Evolutionary conservation across 2,888 invertebrate species (phyloP), one percentile per base, ranked within the genome.

Genomic region (Ceramica pisi): DNA sequence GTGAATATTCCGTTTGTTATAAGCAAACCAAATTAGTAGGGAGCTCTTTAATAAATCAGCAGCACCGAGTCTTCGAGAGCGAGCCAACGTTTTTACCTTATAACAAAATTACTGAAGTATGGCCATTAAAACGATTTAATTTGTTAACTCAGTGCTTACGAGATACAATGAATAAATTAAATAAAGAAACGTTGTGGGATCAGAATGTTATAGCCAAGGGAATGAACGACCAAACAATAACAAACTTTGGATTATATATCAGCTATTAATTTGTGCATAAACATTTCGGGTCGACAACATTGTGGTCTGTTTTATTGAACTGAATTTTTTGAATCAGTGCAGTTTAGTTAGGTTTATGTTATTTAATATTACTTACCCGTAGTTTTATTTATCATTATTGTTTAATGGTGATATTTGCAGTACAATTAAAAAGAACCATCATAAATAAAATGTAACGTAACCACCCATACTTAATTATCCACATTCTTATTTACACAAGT

Each of bases 141-240:
- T 77, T 79, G 68, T 73, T 80, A 82, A 85, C 72, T 75, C 60
- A 46, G 44, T 69, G 67, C 63, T 83, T 78, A 53, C 50, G 70
- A 71, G 73, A 71, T 63, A 70, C 44, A 66, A 71, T 83, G 69
- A 83, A 83, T 83, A 81, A 74, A 74, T 78, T 81, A 74, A 78
- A 72, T 78, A 71, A 76, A 66, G 6, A 69, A 78, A 67, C 71
- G 71, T 50, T 72, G 66, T 31, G 67, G 76, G 69, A 67, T 71
- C 55, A 75, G 21, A 70, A 60, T 57, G 38, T 81, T 71, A 64
- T 65, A 59, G 55, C 44, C 66, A 53, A 57, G 70, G 70, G 73
- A 75, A 66, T 78, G 68, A 71, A 71, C 59, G 67, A 67, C 60
- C 67, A 14, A 69, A 71, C n/a, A 53, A 38, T 56, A 59, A 70